Evolutionary conservation across 2,113 vertebrate genomes (phyloP).

Genomic region (Gila orcuttii): DNA sequence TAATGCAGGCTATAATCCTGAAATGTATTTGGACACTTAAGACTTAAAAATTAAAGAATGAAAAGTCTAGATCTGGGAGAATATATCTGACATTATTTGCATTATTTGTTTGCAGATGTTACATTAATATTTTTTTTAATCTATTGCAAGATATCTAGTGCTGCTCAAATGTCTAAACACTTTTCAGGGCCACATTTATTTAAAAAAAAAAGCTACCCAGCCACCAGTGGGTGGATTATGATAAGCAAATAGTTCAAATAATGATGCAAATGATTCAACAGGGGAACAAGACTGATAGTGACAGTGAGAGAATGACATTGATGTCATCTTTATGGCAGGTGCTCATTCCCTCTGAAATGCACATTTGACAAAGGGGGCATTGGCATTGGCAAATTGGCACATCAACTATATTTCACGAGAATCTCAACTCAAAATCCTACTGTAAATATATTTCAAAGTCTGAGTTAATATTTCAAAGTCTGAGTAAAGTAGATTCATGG

Average conservation of each 20-base stretch:
- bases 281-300: not conserved
- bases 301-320: not conserved
- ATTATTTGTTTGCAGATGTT: not conserved
- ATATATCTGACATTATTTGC: not conserved
- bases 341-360: not conserved
- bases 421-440: not conserved
- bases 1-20: not conserved
- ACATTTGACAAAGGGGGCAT: not conserved
- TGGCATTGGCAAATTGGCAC: too few relatives aligned
- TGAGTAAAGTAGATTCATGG: not conserved
- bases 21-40: not conserved
- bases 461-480: not conserved
- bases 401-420: not conserved
- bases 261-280: not conserved
- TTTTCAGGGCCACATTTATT: not conserved
- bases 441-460: not conserved
- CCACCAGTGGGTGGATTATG: not conserved
- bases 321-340: slow-evolving; percentile 11
- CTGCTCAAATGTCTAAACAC: not conserved
- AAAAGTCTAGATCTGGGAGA: not conserved
- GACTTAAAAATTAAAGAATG: not conserved
- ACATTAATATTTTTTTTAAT: not conserved
- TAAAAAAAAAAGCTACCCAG: not conserved
- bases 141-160: not conserved
- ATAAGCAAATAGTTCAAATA: not conserved